These are phyloP conservation scores for Papilio helenus DNA, from an alignment of 1,140 invertebrate species.

Conservation along the genomic window DNA sequence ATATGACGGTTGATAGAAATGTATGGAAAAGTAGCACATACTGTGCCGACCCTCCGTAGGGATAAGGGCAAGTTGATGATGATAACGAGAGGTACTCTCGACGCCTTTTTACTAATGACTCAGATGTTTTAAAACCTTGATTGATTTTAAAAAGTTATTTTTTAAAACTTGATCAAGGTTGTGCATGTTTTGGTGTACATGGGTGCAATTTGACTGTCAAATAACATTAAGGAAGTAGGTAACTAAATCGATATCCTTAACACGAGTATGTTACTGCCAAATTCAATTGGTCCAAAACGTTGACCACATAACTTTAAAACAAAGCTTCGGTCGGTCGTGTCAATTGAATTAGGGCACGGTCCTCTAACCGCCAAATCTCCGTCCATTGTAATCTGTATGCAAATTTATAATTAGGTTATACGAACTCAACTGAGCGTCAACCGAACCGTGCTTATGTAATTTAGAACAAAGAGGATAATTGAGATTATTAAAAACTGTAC, in stretches of 20 bases:
- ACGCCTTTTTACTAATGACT: no score
- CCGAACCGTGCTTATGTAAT: constrained; percentile 4
- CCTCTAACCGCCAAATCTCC: constrained; percentile 22
- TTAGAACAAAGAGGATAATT: constrained; percentile 8
- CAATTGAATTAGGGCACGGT: constrained; percentile 8
- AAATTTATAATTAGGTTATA: constrained; percentile 25
- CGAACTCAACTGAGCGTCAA: constrained; percentile 11
- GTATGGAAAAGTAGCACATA: no score
- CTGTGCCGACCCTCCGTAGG: no score
- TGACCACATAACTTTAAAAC: constrained; percentile 17
- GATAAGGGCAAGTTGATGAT: no score
- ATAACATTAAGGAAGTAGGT: background rate
- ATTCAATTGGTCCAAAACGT: background rate
- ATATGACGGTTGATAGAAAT: no score
- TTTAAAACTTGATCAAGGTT: background rate
- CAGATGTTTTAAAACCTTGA: no score
- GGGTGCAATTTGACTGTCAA: background rate
- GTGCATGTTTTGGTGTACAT: background rate
- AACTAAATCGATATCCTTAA: background rate
- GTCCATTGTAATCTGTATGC: constrained; percentile 21
- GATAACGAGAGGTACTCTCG: no score
- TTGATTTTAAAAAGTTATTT: no score
- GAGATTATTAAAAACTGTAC: background rate
- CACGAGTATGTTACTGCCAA: background rate
- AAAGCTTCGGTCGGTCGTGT: constrained; percentile 1